Evolutionary conservation across 2,888 invertebrate species (phyloP), one percentile per base, ranked within the genome.

Genomic region (Acronicta alni): DNA sequence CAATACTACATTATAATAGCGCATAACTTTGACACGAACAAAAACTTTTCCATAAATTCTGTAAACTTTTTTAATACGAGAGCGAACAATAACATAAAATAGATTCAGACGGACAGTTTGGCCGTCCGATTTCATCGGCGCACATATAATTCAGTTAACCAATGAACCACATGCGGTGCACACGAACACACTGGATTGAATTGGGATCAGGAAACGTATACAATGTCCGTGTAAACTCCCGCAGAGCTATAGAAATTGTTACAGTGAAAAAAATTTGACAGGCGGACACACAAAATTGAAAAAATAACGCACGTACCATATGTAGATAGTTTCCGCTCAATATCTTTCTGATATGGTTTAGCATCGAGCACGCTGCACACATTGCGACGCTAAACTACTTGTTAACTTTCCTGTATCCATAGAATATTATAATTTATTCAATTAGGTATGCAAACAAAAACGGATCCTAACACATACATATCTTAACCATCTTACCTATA

Each of bases 101-200:
- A 66, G 75, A 63, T 77, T 66, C 57, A 60, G 65, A 75, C 58
- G 55, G 59, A 59, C 70, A 51, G 57, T 55, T 30, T 47, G 57
- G 72, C 79, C 75, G 84, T 85, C 83, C 75, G 81, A 82, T 84
- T 86, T 82, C 81, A 85, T 85, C 83, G 83, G 75, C 76, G 72
- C 68, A 82, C 84, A 80, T 89, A 91, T 92, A 91, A 91, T 89
- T 92, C 90, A 89, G 89, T 88, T 88, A 89, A 79, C 85, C 85
- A 85, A 87, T 87, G 88, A 86, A 86, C 91, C 90, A 88, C 89
- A 91, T 89, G 91, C 84, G 85, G 92, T 81, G 90, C 77, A 79
- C 81, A 80, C 77, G 77, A 77, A 73, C 84, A 81, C 84, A 84
- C 87, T 67, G 80, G 83, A 86, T 87, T 87, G 83, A 85, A 86